phyloP scores from a whole-genome alignment of 1,140 invertebrate genomes.

The Proctacanthus coquilletti region DNA sequence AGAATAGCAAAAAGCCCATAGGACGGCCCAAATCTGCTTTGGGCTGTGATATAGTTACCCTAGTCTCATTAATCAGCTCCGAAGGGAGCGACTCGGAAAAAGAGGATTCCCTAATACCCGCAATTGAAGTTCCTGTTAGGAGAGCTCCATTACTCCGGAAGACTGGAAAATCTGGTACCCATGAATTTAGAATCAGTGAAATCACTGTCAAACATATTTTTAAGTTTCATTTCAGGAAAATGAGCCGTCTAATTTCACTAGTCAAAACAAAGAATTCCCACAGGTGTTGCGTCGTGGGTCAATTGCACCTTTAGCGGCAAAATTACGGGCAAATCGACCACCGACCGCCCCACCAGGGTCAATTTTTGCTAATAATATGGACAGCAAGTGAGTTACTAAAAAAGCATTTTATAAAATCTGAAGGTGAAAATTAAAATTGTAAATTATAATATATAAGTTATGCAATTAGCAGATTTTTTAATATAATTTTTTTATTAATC shows the following conservation, averaged over 20 bases:
- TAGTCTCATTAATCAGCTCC: slow-evolving; percentile 26
- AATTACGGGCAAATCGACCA: slow-evolving; percentile 23
- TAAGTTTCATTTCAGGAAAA: slow-evolving; percentile 30
- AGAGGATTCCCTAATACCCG: slow-evolving; percentile 14
- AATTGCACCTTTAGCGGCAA: slow-evolving; percentile 25
- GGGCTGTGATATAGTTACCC: slow-evolving; percentile 23
- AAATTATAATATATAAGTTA: too few relatives aligned
- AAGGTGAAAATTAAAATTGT: too few relatives aligned
- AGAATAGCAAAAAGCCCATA: slow-evolving; percentile 4
- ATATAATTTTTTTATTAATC: too few relatives aligned
- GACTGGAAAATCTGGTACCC: slow-evolving; percentile 28
- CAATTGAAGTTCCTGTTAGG: slow-evolving; percentile 8
- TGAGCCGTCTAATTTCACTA: slow-evolving; percentile 23
- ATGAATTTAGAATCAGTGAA: background rate
- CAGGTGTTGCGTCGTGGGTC: slow-evolving; percentile 26
- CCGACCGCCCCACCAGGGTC: slow-evolving; percentile 28
- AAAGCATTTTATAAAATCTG: too few relatives aligned
- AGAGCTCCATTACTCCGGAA: slow-evolving; percentile 21
- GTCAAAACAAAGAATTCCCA: slow-evolving; percentile 25
- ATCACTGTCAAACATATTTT: background rate
- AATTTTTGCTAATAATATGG: slow-evolving; percentile 17
- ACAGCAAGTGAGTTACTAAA: slow-evolving; percentile 1
- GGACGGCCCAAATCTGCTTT: slow-evolving; percentile 18
- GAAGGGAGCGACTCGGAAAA: slow-evolving; percentile 29
- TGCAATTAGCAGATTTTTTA: too few relatives aligned